phyloP scores from a whole-genome alignment of 2,888 invertebrate species.

The Chrysolina americana region DNA sequence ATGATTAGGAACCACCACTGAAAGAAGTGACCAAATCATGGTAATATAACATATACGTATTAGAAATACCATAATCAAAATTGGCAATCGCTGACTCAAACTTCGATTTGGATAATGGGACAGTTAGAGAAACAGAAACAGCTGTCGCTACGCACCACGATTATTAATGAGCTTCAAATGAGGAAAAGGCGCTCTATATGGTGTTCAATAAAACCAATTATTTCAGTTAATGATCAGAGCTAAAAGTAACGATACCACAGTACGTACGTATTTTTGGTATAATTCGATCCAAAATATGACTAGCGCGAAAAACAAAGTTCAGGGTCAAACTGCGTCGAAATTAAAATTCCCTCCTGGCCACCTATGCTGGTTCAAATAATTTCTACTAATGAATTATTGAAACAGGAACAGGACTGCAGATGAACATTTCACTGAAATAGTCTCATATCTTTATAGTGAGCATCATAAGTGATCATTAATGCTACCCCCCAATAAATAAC shows the following conservation, averaged over 20 bases:
- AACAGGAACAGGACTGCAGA: not conserved
- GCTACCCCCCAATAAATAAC: no score
- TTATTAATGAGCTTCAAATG: constrained; percentile 10
- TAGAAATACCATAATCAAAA: constrained; percentile 16
- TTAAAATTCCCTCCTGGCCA: not conserved
- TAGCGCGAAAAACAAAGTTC: constrained; percentile 4
- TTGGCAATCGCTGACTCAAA: constrained; percentile 20
- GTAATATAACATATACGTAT: constrained; percentile 9
- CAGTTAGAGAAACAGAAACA: constrained; percentile 17
- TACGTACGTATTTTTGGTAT: constrained; percentile 5
- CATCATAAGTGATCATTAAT: no score
- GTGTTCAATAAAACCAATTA: constrained; percentile 5
- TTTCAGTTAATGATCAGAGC: not conserved
- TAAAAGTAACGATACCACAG: constrained; percentile 7
- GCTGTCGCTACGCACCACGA: not conserved
- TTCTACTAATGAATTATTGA: not conserved
- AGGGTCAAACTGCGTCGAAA: not conserved
- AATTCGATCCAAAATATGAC: not conserved
- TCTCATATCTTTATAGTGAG: no score
- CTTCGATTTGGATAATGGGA: constrained; percentile 14
- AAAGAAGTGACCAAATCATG: not conserved
- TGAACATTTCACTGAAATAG: no score
- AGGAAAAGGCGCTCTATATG: constrained; percentile 16
- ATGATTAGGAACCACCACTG: no score
- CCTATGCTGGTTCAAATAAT: no score